phyloP scores from a whole-genome alignment of 1,140 invertebrate genomes.

The Cherax quadricarinatus region DNA sequence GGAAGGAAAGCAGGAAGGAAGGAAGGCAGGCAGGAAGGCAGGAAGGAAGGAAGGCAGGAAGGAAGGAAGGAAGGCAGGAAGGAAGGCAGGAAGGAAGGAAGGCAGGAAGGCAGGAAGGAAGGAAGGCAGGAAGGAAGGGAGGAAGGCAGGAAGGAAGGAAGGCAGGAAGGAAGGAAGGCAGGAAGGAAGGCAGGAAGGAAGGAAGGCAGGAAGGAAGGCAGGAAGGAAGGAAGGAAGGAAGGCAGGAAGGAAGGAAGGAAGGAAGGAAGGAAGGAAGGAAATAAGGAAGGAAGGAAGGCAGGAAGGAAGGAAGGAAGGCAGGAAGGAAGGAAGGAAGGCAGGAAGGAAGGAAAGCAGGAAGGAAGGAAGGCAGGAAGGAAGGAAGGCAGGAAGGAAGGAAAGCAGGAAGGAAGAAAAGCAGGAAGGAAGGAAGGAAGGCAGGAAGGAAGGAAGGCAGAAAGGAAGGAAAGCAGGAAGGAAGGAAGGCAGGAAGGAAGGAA shows the following conservation, averaged over 20 bases:
- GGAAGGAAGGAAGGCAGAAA: not conserved
- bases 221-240: constrained; percentile 5
- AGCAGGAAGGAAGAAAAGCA: not conserved
- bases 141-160: not conserved
- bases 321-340: constrained; percentile 7
- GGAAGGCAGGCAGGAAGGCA: too few relatives aligned
- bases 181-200: not conserved
- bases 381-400: not conserved
- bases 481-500: too few relatives aligned
- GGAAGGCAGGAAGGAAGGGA: not conserved
- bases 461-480: not conserved
- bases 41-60: not conserved
- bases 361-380: constrained; percentile 24
- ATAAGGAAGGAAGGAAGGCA: constrained; percentile 2
- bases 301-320: constrained; percentile 20
- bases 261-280: constrained; percentile 22
- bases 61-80: not conserved
- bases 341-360: constrained; percentile 17
- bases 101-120: not conserved
- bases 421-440: not conserved
- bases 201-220: constrained; percentile 20
- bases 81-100: not conserved
- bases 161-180: not conserved
- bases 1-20: too few relatives aligned
- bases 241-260: constrained; percentile 21